phyloP scores from a whole-genome alignment of 2,888 invertebrate genomes.

The Macropis europaea region DNA sequence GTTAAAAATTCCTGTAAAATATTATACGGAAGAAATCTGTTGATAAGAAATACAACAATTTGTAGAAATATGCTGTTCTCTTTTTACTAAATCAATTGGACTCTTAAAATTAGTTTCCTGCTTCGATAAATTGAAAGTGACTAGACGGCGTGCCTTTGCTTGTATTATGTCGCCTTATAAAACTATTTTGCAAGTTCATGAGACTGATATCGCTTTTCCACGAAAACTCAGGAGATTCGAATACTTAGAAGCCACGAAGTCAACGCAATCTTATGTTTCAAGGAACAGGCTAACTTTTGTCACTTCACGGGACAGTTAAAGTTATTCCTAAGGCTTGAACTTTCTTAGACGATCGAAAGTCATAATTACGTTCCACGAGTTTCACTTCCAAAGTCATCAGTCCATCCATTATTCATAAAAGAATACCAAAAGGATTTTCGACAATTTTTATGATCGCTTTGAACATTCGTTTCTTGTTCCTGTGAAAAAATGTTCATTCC shows the following conservation, averaged over 20 bases:
- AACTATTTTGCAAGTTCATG: conserved; percentile 1
- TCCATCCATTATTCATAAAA: not conserved
- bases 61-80: too few species aligned
- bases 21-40: not conserved
- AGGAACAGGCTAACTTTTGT: conserved; percentile 27
- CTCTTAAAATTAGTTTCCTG: too few species aligned
- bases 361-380: conserved; percentile 24
- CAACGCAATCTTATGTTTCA: conserved; percentile 26
- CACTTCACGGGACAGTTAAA: conserved; percentile 11
- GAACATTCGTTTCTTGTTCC: not conserved
- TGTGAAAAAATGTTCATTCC: not conserved
- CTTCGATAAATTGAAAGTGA: too few species aligned
- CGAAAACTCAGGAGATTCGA: conserved; percentile 11
- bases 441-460: not conserved
- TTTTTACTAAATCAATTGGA: too few species aligned
- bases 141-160: too few species aligned
- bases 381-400: not conserved
- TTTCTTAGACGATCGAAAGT: conserved; percentile 9
- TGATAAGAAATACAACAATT: not conserved
- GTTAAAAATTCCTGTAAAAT: not conserved
- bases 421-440: not conserved
- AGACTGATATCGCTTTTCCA: not conserved
- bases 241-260: not conserved
- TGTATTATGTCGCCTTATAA: not conserved
- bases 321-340: conserved; percentile 24